These are phyloP conservation scores for Fulica atra DNA, from an alignment of 2,113 vertebrate species.

Conservation along the genomic window DNA sequence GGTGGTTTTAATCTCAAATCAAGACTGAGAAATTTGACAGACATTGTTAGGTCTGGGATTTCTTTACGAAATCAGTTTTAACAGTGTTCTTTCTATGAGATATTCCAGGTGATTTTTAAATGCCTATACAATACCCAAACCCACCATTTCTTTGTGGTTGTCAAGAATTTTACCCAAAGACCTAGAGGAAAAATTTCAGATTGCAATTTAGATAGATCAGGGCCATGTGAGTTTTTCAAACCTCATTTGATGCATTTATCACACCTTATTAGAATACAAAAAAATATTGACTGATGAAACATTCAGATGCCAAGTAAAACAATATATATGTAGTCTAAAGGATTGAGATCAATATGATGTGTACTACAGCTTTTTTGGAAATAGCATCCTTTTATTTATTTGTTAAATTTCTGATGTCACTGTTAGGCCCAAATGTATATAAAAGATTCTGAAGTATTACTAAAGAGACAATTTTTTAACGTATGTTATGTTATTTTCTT, in stretches of 20 bases:
- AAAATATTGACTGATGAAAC: background rate
- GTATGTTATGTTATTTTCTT: fast-evolving
- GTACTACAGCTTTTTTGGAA: background rate
- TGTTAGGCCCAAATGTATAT: background rate
- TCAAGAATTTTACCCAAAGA: background rate
- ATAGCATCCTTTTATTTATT: background rate
- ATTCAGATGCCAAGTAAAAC: background rate
- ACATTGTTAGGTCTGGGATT: background rate
- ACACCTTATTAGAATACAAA: background rate
- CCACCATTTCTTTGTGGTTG: background rate
- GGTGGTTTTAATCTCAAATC: background rate
- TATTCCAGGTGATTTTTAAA: background rate
- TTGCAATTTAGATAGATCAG: background rate
- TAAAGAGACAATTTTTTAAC: background rate
- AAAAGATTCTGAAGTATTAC: background rate
- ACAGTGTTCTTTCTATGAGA: background rate
- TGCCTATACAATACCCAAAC: background rate
- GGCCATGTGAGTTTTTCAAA: background rate
- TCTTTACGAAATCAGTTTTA: background rate
- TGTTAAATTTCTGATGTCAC: background rate
- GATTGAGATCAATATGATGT: background rate
- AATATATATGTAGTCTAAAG: background rate
- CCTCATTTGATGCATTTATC: background rate
- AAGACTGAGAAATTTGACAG: background rate
- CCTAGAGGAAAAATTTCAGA: background rate